phyloP scores from a whole-genome alignment of 1,140 invertebrate species.

The Lepidurus packardi region DNA sequence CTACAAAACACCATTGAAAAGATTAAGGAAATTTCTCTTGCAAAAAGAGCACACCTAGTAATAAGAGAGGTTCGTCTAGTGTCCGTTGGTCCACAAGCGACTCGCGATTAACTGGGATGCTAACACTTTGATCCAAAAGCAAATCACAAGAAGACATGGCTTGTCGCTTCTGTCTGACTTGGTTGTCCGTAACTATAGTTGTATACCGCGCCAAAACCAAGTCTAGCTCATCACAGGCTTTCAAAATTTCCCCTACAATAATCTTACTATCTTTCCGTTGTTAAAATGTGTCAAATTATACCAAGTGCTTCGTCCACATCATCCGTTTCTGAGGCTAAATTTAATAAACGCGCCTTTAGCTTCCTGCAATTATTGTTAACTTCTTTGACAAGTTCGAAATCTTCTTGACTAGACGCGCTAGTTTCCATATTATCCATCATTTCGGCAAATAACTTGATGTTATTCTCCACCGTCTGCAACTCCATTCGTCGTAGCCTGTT shows the following conservation, averaged over 20 bases:
- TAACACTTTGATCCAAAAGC: background rate
- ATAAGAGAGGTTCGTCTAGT: background rate
- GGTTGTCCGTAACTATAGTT: background rate
- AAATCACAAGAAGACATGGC: background rate
- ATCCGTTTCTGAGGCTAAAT: slow-evolving; percentile 68
- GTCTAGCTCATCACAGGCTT: background rate
- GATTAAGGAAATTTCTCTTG: background rate
- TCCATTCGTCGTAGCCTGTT: slow-evolving; percentile 68
- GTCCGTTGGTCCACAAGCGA: background rate
- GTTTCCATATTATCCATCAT: slow-evolving; percentile 70
- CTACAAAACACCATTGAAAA: background rate
- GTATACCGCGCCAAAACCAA: background rate
- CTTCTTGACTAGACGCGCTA: slow-evolving; percentile 57
- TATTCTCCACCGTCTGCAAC: slow-evolving; percentile 77
- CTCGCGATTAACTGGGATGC: background rate
- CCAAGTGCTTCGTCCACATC: slow-evolving; percentile 57
- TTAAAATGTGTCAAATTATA: too few species aligned
- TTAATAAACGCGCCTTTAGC: slow-evolving; percentile 68
- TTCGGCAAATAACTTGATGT: slow-evolving; percentile 74
- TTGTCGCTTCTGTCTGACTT: background rate
- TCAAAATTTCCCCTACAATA: background rate
- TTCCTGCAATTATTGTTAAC: slow-evolving; percentile 70
- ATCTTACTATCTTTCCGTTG: too few species aligned
- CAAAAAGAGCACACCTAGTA: background rate
- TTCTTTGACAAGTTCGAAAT: slow-evolving; percentile 80